Percentiles rank a stretch among this genome's conserved stretches.
phyloP scores from a whole-genome alignment of 2,113 vertebrate genomes.

The Gavia stellata region DNA sequence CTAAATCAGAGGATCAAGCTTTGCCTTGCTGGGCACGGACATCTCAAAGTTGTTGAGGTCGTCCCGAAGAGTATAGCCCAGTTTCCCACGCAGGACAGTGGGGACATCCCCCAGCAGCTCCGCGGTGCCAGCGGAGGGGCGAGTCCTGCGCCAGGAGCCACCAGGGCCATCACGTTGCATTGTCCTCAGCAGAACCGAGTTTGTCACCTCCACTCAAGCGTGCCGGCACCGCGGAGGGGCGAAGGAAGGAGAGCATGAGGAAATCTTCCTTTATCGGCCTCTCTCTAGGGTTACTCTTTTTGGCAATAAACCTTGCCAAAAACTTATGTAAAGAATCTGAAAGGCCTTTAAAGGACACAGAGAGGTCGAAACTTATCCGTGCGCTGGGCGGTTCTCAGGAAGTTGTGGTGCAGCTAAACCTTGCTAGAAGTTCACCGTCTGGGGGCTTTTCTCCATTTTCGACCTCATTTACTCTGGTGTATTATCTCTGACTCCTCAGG shows the following conservation, averaged over 20 bases:
- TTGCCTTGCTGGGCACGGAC: not conserved
- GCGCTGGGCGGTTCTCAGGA: not conserved
- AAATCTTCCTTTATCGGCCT: not conserved
- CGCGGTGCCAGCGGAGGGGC: not conserved
- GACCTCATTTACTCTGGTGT: constrained; percentile 46
- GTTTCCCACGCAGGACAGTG: not conserved
- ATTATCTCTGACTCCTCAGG: constrained; percentile 62
- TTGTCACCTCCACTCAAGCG: constrained; percentile 6
- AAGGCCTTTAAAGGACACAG: not conserved
- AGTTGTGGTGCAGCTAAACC: not conserved
- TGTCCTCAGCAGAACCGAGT: not conserved
- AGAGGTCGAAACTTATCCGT: not conserved
- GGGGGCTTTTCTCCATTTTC: constrained; percentile 31
- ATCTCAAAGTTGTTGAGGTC: too few relatives aligned
- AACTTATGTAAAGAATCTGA: not conserved
- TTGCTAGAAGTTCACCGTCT: not conserved
- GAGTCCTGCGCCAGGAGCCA: not conserved
- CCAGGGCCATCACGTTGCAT: not conserved
- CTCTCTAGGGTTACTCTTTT: not conserved
- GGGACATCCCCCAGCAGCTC: not conserved
- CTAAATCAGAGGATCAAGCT: not conserved
- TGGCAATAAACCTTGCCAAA: not conserved
- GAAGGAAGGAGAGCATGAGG: not conserved
- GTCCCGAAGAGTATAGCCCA: not conserved
- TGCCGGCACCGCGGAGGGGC: not conserved